Evolutionary conservation across 2,113 vertebrate species (phyloP), one percentile per base, ranked within the genome.

Genomic region (Pampusana beccarii): DNA sequence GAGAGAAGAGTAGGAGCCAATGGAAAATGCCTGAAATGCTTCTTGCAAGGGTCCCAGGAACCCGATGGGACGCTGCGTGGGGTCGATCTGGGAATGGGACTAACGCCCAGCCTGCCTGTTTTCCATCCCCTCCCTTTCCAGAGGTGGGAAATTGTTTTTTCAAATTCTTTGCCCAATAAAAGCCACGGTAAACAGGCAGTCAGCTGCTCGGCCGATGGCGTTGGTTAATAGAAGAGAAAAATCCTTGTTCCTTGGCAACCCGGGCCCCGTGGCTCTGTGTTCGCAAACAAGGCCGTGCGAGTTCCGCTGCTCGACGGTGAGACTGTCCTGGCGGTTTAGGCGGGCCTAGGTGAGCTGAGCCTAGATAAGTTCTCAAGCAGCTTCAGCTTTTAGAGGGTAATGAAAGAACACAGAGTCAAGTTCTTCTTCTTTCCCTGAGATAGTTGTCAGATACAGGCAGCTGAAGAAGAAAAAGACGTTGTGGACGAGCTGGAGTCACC

Each of bases 181-280:
- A 72, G 65, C 3, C 4, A 5, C 16, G 11, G 85, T 62, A 73
- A 89, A 78, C 42, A 82, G 48, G 65, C 74, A 56, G 73, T 18
- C 61, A 82, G 91, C 90, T 90, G 64, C 80, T 85, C 42, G 25
- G 65, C 88, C 73, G 51, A 9, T 42, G 1, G 6, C 29, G 67
- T 51, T 80, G 82, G 46, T 57, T 44, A 20, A 54, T 14, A 16
- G 60, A 19, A 36, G 44, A 62, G 71, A 26, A 57, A 67, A 86
- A 50, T 34, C 15, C 73, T 40, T 23, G 51, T 65, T 80, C 90
- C 87, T 75, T 83, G 87, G 83, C 83, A 90, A 80, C 91, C 44
- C 34, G 65, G 65, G 46, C 44, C 60, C 54, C 2, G 48, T 53
- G 66, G 78, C 57, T 60, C 29, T 62, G 64, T 46, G 50, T 42